These are phyloP conservation scores for Esox niger DNA, from an alignment of 2,113 vertebrate genomes.

Conservation along the genomic window DNA sequence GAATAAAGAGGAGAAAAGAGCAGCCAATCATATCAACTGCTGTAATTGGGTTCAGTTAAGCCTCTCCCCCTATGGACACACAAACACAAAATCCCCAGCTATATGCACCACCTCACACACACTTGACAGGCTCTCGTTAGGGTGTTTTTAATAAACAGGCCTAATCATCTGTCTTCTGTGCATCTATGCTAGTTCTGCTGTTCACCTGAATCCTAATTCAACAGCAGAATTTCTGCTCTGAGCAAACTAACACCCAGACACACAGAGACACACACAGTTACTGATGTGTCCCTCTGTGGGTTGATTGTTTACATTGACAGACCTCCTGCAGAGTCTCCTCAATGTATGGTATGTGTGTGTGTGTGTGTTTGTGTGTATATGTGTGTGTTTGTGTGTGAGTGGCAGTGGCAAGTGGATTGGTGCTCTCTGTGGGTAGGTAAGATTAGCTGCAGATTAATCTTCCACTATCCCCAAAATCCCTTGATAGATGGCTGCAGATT, in stretches of 20 bases:
- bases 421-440: constrained; percentile 41
- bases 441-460: constrained; percentile 59
- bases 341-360: constrained; percentile 6
- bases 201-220: constrained; percentile 42
- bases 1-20: constrained; percentile 25
- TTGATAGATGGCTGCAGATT: constrained; percentile 59
- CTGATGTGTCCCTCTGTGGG: too few species aligned
- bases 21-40: constrained; percentile 36
- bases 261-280: background rate
- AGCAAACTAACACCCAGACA: background rate
- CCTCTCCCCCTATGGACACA: constrained; percentile 5
- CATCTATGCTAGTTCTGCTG: constrained; percentile 27
- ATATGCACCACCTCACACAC: too few species aligned
- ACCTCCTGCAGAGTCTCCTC: too few species aligned
- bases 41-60: constrained; percentile 36
- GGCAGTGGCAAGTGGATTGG: constrained; percentile 2
- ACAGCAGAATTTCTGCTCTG: constrained; percentile 23
- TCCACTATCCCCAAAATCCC: constrained; percentile 54
- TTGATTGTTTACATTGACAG: too few species aligned
- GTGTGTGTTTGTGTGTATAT: constrained; percentile 15
- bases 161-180: constrained; percentile 40
- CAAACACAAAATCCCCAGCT: background rate
- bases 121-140: constrained; percentile 6
- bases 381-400: background rate
- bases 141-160: constrained; percentile 40